Percentiles rank a stretch among this genome's conserved stretches.
These are phyloP conservation scores for Neosilurus mollespiculum DNA, from an alignment of 2,797 vertebrate genomes.

Conservation along the genomic window DNA sequence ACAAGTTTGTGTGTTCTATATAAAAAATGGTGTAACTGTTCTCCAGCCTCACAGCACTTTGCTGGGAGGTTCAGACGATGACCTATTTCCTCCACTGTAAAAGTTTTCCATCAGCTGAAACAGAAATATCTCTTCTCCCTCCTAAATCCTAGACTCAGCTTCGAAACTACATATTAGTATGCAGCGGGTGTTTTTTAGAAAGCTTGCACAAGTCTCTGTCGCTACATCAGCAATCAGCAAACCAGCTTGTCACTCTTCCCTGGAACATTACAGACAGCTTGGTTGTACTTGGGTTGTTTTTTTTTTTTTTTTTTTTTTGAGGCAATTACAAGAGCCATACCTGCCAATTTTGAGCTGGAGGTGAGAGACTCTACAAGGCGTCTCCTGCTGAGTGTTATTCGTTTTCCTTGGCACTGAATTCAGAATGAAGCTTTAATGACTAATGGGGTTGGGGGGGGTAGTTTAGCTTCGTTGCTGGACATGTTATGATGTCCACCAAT, in stretches of 20 bases:
- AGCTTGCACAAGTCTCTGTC: conserved; percentile 33
- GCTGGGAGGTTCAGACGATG: not conserved
- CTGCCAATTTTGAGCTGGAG: conserved; percentile 16
- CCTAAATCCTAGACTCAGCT: conserved; percentile 20
- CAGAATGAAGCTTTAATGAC: not conserved
- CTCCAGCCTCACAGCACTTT: not conserved
- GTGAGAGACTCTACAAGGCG: not conserved
- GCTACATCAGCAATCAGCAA: conserved; percentile 42
- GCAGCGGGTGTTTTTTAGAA: conserved; percentile 31
- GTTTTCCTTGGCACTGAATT: conserved; percentile 6
- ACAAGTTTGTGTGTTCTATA: no score
- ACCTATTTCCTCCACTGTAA: conserved; percentile 14
- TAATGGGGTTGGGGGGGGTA: not conserved
- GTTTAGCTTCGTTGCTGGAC: not conserved
- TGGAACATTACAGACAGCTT: conserved; percentile 6
- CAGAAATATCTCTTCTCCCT: conserved; percentile 14
- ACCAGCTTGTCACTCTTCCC: conserved; percentile 18
- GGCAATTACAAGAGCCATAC: conserved; percentile 25
- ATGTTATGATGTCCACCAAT: not conserved
- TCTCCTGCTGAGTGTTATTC: not conserved
- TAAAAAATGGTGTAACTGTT: not conserved
- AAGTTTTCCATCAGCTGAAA: conserved; percentile 9
- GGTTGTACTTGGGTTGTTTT: conserved; percentile 22
- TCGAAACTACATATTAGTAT: conserved; percentile 36
- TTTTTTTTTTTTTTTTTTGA: conserved; percentile 35